These are phyloP conservation scores for Phorcus lineatus DNA, from an alignment of 2,888 invertebrate species.

Conservation along the genomic window DNA sequence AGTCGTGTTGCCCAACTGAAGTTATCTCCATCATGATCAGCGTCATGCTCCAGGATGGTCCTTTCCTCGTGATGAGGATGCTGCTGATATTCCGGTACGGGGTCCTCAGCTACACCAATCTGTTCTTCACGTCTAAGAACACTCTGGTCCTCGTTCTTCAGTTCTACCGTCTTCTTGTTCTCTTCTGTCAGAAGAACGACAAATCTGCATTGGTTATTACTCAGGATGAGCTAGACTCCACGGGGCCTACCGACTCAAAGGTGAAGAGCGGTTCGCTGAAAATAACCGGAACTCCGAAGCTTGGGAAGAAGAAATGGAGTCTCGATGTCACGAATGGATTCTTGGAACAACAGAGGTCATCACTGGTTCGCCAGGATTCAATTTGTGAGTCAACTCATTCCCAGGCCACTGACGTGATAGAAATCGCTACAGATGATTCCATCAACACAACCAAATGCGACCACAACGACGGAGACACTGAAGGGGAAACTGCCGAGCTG, in stretches of 20 bases:
- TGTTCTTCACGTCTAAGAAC: constrained; percentile 96
- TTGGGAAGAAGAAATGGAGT: background rate
- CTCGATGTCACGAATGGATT: background rate
- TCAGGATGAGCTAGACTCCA: background rate
- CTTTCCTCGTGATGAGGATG: constrained; percentile 77
- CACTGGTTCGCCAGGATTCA: background rate
- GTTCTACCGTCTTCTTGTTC: constrained; percentile 83
- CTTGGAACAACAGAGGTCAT: background rate
- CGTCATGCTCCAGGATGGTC: constrained; percentile 72
- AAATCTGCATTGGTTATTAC: background rate
- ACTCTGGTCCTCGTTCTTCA: constrained; percentile 91
- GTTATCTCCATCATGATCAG: constrained; percentile 64
- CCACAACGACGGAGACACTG: background rate
- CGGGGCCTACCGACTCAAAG: background rate
- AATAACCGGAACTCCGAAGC: background rate
- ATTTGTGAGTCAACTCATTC: background rate
- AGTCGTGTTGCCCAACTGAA: constrained; percentile 42
- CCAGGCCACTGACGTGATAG: background rate
- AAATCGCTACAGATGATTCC: background rate
- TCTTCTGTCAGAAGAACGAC: constrained; percentile 28
- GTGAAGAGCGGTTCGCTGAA: background rate
- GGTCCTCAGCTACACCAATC: constrained; percentile 95
- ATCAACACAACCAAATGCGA: background rate
- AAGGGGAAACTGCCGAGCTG: background rate
- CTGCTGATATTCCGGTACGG: constrained; percentile 90